These are phyloP conservation scores for Crossocerus cetratus DNA, from an alignment of 2,888 invertebrate genomes.

Conservation along the genomic window DNA sequence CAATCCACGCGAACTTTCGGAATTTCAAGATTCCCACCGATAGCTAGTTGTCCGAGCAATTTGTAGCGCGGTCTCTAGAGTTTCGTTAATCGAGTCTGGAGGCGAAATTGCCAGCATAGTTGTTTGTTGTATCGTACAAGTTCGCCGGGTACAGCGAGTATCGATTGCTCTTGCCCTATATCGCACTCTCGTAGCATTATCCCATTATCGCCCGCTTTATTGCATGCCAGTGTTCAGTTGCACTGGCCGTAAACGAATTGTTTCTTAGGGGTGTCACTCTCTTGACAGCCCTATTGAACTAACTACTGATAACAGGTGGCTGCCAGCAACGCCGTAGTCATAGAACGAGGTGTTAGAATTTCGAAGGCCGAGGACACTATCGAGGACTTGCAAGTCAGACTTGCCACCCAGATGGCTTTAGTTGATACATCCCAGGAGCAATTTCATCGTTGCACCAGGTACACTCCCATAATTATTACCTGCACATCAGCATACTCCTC, in stretches of 20 bases:
- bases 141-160: background rate
- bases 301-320: constrained; percentile 48
- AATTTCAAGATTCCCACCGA: background rate
- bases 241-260: background rate
- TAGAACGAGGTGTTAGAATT: constrained; percentile 54
- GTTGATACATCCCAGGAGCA: constrained; percentile 62
- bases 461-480: constrained; percentile 5
- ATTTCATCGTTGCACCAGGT: constrained; percentile 59
- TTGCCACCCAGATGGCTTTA: constrained; percentile 61
- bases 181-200: background rate
- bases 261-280: background rate
- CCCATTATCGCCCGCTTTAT: background rate
- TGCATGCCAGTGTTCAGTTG: background rate
- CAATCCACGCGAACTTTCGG: background rate
- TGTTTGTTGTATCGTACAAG: background rate
- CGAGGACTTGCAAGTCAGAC: constrained; percentile 60
- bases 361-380: constrained; percentile 59
- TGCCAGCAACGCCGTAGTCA: constrained; percentile 58
- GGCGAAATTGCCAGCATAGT: too few species aligned
- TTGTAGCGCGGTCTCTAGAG: background rate
- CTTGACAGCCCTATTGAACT: too few species aligned
- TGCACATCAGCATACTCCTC: too few species aligned
- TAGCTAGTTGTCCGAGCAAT: background rate
- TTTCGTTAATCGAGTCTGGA: background rate
- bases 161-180: background rate